phyloP scores from a whole-genome alignment of 2,888 invertebrate genomes.

The Lissocephala sabroskyi region DNA sequence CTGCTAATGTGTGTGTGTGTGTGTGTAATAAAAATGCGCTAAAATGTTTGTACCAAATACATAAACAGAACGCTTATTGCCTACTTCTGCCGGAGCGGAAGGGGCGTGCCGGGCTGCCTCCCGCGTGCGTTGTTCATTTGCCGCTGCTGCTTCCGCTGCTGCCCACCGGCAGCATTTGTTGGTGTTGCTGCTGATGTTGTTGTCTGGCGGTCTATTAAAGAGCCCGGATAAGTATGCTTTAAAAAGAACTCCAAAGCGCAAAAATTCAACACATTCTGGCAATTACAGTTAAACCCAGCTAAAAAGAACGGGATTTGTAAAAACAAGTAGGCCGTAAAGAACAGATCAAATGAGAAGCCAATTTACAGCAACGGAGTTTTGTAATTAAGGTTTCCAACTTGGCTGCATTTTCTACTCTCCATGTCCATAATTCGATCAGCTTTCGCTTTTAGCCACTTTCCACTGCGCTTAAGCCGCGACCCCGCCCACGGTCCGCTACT shows the following conservation, averaged over 20 bases:
- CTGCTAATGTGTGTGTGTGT: no score
- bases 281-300: background rate
- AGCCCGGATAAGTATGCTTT: slow-evolving; percentile 13
- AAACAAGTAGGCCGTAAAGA: background rate
- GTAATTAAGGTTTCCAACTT: no score
- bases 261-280: no score
- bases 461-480: no score
- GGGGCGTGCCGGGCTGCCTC: background rate
- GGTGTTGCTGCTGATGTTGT: slow-evolving; percentile 29
- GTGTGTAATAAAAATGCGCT: slow-evolving; percentile 62
- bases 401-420: no score
- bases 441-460: no score
- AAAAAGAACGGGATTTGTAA: background rate
- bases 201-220: slow-evolving; percentile 27
- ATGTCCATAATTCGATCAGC: no score
- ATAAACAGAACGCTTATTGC: slow-evolving; percentile 63
- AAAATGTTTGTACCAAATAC: slow-evolving; percentile 60
- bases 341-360: no score
- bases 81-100: no score
- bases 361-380: no score
- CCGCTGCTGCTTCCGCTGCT: slow-evolving; percentile 38
- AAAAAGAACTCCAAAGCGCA: slow-evolving; percentile 5
- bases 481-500: no score
- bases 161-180: no score
- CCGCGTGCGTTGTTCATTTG: slow-evolving; percentile 45